phyloP scores from a whole-genome alignment of 92 coral and sea anemone genomes.

The Bergia puertoricense region DNA sequence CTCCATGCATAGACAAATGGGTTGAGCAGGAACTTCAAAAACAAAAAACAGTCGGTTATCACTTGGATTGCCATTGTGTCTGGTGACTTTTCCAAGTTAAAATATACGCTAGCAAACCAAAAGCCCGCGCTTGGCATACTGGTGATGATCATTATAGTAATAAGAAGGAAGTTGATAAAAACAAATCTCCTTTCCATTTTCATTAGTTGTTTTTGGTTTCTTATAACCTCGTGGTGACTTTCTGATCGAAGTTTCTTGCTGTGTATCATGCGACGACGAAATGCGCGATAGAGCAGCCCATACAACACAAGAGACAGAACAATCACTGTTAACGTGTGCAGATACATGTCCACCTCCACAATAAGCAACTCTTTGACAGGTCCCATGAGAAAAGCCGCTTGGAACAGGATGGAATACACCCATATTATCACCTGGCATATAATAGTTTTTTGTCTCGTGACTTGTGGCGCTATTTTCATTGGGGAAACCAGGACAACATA shows the following conservation, averaged over 20 bases:
- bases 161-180: slow-evolving; percentile 17
- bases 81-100: not conserved
- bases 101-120: not conserved
- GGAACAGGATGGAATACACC: slow-evolving; percentile 33
- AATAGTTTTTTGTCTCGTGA: slow-evolving; percentile 24
- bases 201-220: not conserved
- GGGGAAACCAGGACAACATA: slow-evolving; percentile 29
- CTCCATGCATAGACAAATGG: slow-evolving; percentile 43
- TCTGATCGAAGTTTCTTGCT: slow-evolving; percentile 9
- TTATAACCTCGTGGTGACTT: not conserved
- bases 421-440: slow-evolving; percentile 23
- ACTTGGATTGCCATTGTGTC: not conserved
- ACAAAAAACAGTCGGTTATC: not conserved
- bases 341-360: not conserved
- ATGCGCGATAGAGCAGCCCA: slow-evolving; percentile 18
- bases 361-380: not conserved
- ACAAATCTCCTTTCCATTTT: slow-evolving; percentile 18
- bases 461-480: slow-evolving; percentile 22
- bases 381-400: not conserved
- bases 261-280: slow-evolving; percentile 20
- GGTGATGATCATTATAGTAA: slow-evolving; percentile 8
- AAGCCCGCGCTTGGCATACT: not conserved
- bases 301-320: slow-evolving; percentile 2
- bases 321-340: not conserved
- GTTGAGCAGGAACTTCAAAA: slow-evolving; percentile 17